Conservation (phyloP, 2,888 invertebrate species). For the Heliconius ismenius region DNA sequence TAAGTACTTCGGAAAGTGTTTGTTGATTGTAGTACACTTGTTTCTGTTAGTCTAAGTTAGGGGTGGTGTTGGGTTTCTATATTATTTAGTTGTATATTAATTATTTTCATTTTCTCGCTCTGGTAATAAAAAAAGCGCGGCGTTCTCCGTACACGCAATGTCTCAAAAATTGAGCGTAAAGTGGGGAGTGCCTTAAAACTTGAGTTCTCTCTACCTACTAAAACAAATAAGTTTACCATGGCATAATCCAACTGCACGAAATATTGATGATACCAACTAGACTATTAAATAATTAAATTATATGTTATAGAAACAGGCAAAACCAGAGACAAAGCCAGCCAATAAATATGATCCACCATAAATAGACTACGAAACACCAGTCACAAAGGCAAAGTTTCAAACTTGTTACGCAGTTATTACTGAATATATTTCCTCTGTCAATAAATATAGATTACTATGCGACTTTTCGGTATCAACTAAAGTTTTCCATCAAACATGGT, state of each 20-base stretch:
- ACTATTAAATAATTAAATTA: background rate
- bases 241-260: background rate
- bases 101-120: background rate
- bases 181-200: background rate
- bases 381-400: conserved; percentile 18
- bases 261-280: background rate
- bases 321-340: background rate
- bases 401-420: conserved; percentile 19
- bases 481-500: conserved; percentile 18
- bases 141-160: background rate
- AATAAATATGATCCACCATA: background rate
- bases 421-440: conserved; percentile 21
- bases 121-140: background rate
- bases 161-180: background rate
- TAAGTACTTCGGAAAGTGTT: background rate
- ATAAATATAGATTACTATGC: conserved; percentile 21
- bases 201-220: background rate
- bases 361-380: background rate
- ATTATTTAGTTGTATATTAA: background rate
- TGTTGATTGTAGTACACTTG: background rate
- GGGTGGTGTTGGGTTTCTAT: background rate
- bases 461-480: conserved; percentile 8
- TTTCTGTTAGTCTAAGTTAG: background rate
- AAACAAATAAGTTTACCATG: too few relatives aligned
- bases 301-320: background rate